These are phyloP conservation scores for Ptycholaimellus sp. DNA, from an alignment of 2,888 invertebrate species.

Conservation along the genomic window DNA sequence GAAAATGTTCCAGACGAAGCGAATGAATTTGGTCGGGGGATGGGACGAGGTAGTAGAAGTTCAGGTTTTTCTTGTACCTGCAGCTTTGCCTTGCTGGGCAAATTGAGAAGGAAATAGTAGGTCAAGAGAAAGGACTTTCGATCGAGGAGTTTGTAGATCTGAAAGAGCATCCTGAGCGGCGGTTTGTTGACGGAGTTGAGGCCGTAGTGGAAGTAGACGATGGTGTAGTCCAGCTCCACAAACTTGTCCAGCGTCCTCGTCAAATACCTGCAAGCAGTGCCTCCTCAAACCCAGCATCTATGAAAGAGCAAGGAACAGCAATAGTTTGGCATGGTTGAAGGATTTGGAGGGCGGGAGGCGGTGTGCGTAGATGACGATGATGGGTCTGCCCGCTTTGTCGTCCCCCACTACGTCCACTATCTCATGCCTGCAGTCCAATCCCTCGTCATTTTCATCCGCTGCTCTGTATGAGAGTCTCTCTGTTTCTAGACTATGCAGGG, in stretches of 20 bases:
- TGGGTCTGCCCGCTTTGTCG: constrained; percentile 40
- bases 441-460: too few relatives aligned
- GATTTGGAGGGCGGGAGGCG: constrained; percentile 54
- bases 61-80: constrained; percentile 85
- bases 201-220: constrained; percentile 92
- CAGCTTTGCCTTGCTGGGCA: too few relatives aligned
- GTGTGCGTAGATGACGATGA: constrained; percentile 87
- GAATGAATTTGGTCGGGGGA: constrained; percentile 85
- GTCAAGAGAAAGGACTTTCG: constrained; percentile 40
- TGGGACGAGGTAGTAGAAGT: constrained; percentile 92
- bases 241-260: constrained; percentile 80
- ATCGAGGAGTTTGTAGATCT: constrained; percentile 86
- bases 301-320: constrained; percentile 39
- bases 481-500: too few relatives aligned
- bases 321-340: constrained; percentile 46
- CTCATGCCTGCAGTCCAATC: too few relatives aligned
- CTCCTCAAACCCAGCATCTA: neutral
- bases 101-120: too few relatives aligned
- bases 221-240: constrained; percentile 90
- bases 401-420: constrained; percentile 53
- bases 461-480: too few relatives aligned
- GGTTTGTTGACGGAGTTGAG: constrained; percentile 85
- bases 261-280: constrained; percentile 44
- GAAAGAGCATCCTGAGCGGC: constrained; percentile 75
- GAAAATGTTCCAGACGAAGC: constrained; percentile 78